Percentiles rank a stretch among this genome's conserved stretches.
These are phyloP conservation scores for Trypoxylon attenuatum DNA, from an alignment of 2,888 invertebrate species.

Conservation along the genomic window DNA sequence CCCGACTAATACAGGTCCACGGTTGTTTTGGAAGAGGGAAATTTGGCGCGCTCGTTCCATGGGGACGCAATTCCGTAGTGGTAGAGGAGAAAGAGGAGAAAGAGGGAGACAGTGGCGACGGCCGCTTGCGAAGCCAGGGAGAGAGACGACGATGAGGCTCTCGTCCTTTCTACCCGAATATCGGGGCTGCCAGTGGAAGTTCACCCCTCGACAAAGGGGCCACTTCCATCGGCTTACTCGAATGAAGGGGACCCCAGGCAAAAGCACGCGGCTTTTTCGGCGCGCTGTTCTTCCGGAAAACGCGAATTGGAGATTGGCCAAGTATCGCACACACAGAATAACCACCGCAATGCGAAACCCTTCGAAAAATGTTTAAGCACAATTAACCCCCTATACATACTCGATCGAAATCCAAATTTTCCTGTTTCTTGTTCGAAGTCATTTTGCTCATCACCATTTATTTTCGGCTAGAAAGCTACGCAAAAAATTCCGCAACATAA, in stretches of 20 bases:
- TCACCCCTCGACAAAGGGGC: slow-evolving; percentile 42
- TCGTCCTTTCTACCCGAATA: slow-evolving; percentile 33
- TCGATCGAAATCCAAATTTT: no score
- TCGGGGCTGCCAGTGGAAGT: slow-evolving; percentile 31
- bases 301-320: slow-evolving; percentile 40
- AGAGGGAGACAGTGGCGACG: no score
- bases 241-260: slow-evolving; percentile 10
- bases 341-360: no score
- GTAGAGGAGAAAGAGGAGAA: slow-evolving; percentile 3
- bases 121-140: background rate
- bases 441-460: no score
- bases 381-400: no score
- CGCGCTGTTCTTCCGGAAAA: slow-evolving; percentile 31
- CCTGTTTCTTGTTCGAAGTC: no score
- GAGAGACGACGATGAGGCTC: no score
- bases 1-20: background rate
- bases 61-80: slow-evolving; percentile 18
- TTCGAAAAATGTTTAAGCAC: no score
- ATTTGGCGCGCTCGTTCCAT: slow-evolving; percentile 20
- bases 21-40: slow-evolving; percentile 13
- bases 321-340: slow-evolving; percentile 33
- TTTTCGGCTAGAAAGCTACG: no score
- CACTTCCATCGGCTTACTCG: slow-evolving; percentile 39
- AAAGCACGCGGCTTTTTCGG: slow-evolving; percentile 19
- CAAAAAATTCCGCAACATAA: no score